Evolutionary conservation across 2,888 invertebrate genomes (phyloP), one percentile per base, ranked within the genome.

Genomic region (Xestia c-nigrum): DNA sequence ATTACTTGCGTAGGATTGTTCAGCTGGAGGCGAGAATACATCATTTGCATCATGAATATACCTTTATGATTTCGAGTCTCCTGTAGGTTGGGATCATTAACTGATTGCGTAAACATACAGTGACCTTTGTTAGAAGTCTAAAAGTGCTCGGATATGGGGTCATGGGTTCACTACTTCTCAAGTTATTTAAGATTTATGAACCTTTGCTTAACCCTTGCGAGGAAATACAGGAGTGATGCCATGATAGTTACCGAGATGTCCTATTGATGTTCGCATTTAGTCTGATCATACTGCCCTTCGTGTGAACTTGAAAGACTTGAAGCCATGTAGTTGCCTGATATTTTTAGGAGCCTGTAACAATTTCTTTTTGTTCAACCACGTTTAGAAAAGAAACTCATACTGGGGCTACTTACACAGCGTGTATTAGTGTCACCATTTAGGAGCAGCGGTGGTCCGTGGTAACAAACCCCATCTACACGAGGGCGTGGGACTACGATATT

Each of bases 1-100:
- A 50, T 66, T 40, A 40, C 46, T 38, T 72, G 80, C 67, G 84
- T 88, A 67, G 87, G 88, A 76, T 74, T 74, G 61, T 70, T 52
- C 66, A 74, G 59, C 57, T 79, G 63, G 14, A 64, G 40, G 63
- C 40, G 43, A n/a, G 14, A 50, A 78, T 78, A 55, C 31, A 76
- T 87, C 72, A 78, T 74, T 69, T 70, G 64, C 67, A 66, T 63
- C 74, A 76, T 80, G 57, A 40, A 57, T 61, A 69, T 67, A 68
- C 61, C 65, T 76, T 71, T 75, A 59, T 75, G 67, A 66, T 72
- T 24, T 72, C 61, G 59, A 67, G 69, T 72, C 69, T 46, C 46
- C 63, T 72, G 70, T 78, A 78, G 72, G 83, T 72, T 72, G 85
- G n/a, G 46, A 66, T 76, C 65, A 83, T 83, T 69, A 69, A 24